Evolutionary conservation across 1,140 invertebrate genomes (phyloP).

Genomic region (Diprion similis): DNA sequence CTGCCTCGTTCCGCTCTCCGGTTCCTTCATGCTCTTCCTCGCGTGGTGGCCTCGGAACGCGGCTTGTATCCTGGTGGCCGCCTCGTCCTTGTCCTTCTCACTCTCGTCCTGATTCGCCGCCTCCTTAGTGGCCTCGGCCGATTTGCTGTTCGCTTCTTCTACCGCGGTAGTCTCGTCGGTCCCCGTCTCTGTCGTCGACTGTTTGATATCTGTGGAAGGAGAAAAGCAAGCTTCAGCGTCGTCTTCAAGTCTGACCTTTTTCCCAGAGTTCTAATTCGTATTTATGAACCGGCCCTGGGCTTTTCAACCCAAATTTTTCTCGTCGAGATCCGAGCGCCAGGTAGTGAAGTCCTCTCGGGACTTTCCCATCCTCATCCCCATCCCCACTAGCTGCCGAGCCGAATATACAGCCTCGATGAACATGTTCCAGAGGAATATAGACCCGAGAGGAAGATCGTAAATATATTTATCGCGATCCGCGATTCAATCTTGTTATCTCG

Average conservation of each 20-base stretch:
- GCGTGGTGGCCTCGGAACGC: constrained; percentile 69
- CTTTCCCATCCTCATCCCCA: too few species aligned
- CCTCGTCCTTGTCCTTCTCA: constrained; percentile 67
- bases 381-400: too few species aligned
- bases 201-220: constrained; percentile 40
- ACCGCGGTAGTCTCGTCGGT: constrained; percentile 19
- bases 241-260: too few species aligned
- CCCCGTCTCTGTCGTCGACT: constrained; percentile 24
- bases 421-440: too few species aligned
- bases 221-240: too few species aligned
- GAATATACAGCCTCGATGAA: too few species aligned
- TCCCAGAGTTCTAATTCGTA: too few species aligned
- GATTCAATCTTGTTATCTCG: constrained; percentile 1
- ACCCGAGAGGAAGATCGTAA: background rate
- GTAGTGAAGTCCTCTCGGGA: too few species aligned
- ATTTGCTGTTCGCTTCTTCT: constrained; percentile 33
- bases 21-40: constrained; percentile 66
- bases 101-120: constrained; percentile 46
- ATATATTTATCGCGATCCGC: background rate
- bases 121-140: constrained; percentile 24
- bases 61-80: constrained; percentile 74
- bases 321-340: too few species aligned
- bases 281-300: too few species aligned
- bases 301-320: too few species aligned
- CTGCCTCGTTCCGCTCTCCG: constrained; percentile 50